Conservation (phyloP, 2,888 invertebrate genomes). For the Caenorhabditis sp. region DNA sequence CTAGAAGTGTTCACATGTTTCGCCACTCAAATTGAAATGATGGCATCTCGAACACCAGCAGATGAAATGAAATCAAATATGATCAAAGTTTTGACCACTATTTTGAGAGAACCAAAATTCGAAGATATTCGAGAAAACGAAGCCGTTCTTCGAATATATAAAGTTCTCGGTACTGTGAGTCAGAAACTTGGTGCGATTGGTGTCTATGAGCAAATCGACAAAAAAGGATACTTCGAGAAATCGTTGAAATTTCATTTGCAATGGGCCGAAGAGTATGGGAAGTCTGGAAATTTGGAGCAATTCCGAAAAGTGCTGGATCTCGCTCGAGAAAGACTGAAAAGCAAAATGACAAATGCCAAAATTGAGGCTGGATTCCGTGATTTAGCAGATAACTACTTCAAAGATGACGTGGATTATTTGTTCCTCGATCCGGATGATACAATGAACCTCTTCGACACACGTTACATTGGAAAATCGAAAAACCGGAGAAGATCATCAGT, state of each 20-base stretch:
- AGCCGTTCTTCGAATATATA: slow-evolving; percentile 27
- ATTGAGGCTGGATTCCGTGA: slow-evolving; percentile 6
- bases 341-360: background rate
- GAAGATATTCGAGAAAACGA: slow-evolving; percentile 14
- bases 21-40: slow-evolving; percentile 8
- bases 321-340: background rate
- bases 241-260: slow-evolving; percentile 43
- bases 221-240: slow-evolving; percentile 38
- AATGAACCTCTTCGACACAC: slow-evolving; percentile 13
- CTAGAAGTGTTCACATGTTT: background rate
- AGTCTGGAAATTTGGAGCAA: slow-evolving; percentile 8
- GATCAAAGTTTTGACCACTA: slow-evolving; percentile 1
- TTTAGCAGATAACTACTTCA: slow-evolving; percentile 31
- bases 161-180: slow-evolving; percentile 48
- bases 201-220: slow-evolving; percentile 46
- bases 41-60: slow-evolving; percentile 6
- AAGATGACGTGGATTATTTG: slow-evolving; percentile 8
- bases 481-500: slow-evolving; percentile 27
- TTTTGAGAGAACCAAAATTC: slow-evolving; percentile 7
- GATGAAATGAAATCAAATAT: slow-evolving; percentile 17
- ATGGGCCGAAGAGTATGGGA: slow-evolving; percentile 48
- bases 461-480: background rate
- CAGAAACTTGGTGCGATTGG: slow-evolving; percentile 39
- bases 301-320: background rate
- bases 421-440: slow-evolving; percentile 29